Base-by-base conservation (phyloP, 2,888 invertebrate species). In the Mesorhabditis spiculigera region DNA sequence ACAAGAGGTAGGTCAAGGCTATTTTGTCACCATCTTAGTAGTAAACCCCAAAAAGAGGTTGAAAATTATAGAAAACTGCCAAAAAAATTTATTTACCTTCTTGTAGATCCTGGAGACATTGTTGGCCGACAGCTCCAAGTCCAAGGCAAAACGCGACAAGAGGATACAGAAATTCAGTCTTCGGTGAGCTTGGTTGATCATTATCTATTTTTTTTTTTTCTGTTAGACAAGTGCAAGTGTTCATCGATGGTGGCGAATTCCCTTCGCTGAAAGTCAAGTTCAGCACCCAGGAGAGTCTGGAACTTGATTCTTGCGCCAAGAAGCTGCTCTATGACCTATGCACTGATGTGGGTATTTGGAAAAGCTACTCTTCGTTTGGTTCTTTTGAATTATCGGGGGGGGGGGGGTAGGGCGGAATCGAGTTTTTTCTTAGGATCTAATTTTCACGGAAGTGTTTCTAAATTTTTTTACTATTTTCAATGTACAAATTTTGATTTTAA, bases 81-180 rank as follows among this genome's bases (percentile, higher is more conserved):
- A 28, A 28, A 28, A n/a, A 28, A 28, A 28, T 28, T 28, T 28
- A 28, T 28, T 42, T 43, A 43, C 45, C 28, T 50, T 43, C 69
- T 68, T 45, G 68, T 61, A 91, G 72, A 90, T 90, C 65, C 90
- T 97, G 69, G 91, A 90, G 71, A 90, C 91, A 82, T 89, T 97
- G 76, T 92, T 95, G 10, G 92, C 93, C 0, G 97, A 97, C 88
- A 94, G 94, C 62, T 92, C 94, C 87, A 97, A 97, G 88, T 94
- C 91, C 86, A 89, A 94, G 78, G 94, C 95, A 43, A 97, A 97
- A 87, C 92, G 93, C 75, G 96, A 97, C 87, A 90, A 95, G 71
- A 93, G 95, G 87, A 90, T 93, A 80, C 97, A 97, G 87, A 90
- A 95, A 10, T 94, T 95, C 43, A 93, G 93, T 77, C 97, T 97